phyloP scores from a whole-genome alignment of 2,888 invertebrate genomes.

The Julus scanicus region DNA sequence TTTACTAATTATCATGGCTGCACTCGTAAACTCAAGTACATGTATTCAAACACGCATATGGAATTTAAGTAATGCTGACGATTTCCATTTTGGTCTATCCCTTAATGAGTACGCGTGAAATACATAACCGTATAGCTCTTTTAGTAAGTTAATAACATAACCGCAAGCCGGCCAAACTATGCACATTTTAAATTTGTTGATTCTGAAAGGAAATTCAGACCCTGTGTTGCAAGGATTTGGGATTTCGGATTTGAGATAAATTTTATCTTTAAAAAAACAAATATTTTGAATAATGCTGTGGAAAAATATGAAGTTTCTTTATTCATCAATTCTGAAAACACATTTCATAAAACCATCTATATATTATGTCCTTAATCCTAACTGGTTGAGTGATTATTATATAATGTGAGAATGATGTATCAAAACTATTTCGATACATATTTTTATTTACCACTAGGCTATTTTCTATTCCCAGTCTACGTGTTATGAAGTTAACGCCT shows the following conservation, averaged over 20 bases:
- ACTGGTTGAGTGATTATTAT: neutral
- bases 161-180: neutral
- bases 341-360: neutral
- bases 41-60: neutral
- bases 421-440: conserved; percentile 4
- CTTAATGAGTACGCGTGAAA: neutral
- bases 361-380: neutral
- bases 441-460: conserved; percentile 16
- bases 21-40: neutral
- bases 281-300: too few relatives aligned
- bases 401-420: conserved; percentile 19
- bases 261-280: too few relatives aligned
- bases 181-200: neutral
- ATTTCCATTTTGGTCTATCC: neutral
- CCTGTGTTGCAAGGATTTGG: too few relatives aligned
- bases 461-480: conserved; percentile 27
- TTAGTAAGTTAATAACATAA: neutral
- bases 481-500: conserved; percentile 42
- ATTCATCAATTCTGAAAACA: neutral
- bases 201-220: too few relatives aligned
- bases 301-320: neutral
- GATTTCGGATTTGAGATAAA: too few relatives aligned
- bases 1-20: neutral
- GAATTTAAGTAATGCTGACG: neutral
- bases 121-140: neutral